phyloP scores from a whole-genome alignment of 2,113 vertebrate genomes.

The Monopterus albus region DNA sequence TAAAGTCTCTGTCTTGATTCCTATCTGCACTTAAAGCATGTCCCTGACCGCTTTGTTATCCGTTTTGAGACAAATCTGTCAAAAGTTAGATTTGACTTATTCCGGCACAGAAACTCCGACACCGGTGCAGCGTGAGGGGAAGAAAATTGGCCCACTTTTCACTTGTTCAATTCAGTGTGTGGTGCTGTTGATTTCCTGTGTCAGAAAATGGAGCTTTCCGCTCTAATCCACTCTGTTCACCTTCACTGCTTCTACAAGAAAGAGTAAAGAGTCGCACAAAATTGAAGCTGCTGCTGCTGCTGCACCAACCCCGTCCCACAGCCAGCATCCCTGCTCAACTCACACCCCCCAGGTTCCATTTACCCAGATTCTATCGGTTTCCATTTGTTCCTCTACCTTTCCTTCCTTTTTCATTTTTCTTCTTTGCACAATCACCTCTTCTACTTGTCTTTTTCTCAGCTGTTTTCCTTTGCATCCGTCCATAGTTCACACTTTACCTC shows the following conservation, averaged over 20 bases:
- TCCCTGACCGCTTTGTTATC: background rate
- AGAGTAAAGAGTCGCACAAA: constrained; percentile 8
- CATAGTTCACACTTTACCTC: too few relatives aligned
- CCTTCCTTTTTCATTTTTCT: too few relatives aligned
- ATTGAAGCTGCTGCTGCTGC: constrained; percentile 1
- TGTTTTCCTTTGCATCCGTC: background rate
- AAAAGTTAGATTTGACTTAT: background rate
- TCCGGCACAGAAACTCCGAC: background rate
- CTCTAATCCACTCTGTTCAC: constrained; percentile 46
- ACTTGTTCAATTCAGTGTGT: constrained; percentile 39
- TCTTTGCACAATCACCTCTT: background rate
- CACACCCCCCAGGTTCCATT: too few relatives aligned
- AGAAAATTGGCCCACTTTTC: constrained; percentile 51
- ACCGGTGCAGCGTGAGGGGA: constrained; percentile 12
- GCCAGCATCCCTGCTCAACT: background rate
- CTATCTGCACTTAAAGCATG: background rate
- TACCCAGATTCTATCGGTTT: too few relatives aligned
- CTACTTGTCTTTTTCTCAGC: background rate
- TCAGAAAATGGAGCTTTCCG: constrained; percentile 45
- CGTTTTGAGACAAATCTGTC: background rate
- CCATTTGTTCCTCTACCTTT: background rate
- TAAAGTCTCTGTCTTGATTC: background rate
- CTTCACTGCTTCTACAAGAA: constrained; percentile 27
- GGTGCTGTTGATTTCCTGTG: constrained; percentile 39
- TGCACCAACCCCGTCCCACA: background rate